Evolutionary conservation across 2,113 vertebrate species (phyloP).

Genomic region (Stictonetta naevosa): DNA sequence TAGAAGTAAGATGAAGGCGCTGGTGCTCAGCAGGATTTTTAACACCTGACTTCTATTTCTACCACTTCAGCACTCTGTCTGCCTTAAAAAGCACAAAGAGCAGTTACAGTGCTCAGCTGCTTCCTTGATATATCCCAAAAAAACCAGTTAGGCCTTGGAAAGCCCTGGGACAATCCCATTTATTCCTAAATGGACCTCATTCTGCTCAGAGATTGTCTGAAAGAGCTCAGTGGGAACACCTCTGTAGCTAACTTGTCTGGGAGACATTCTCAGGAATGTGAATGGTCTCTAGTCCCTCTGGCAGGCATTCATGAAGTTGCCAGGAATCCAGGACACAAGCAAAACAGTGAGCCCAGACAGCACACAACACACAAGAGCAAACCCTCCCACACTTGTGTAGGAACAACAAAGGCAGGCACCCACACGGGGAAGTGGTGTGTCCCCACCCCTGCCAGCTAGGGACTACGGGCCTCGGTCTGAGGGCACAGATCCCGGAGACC

Average conservation of each 20-base stretch:
- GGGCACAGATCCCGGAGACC: neutral
- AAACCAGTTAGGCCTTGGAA: neutral
- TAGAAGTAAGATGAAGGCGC: fast-evolving
- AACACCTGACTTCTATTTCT: neutral
- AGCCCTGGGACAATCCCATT: neutral
- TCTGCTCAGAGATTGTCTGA: neutral
- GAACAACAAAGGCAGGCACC: neutral
- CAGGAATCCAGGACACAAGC: neutral
- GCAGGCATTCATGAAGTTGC: neutral
- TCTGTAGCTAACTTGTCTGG: neutral
- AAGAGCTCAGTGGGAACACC: neutral
- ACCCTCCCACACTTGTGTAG: neutral
- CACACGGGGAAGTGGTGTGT: fast-evolving
- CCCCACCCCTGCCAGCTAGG: neutral
- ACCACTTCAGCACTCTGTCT: neutral
- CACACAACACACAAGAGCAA: neutral
- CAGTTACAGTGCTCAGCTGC: neutral
- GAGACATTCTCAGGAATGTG: neutral
- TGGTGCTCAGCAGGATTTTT: neutral
- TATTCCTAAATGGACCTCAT: neutral
- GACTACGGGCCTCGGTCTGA: fast-evolving
- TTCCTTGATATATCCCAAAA: neutral
- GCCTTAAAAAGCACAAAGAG: neutral
- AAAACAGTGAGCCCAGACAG: neutral
- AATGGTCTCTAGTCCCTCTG: neutral